Conservation (phyloP, 2,797 vertebrate species). For the Lacerta viridis region DNA sequence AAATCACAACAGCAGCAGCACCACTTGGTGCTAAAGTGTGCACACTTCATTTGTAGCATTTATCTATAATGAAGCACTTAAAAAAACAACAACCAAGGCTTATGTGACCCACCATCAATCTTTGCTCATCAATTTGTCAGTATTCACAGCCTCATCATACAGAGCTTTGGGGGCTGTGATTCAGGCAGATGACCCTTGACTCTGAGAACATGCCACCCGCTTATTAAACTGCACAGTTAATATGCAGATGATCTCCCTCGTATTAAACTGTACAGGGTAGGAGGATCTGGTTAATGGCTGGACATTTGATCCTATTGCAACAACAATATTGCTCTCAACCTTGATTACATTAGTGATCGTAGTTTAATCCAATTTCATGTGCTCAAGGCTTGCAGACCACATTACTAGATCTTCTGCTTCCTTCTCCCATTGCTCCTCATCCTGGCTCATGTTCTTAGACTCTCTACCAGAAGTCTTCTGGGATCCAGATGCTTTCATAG, state of each 20-base stretch:
- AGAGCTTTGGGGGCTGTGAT: neutral
- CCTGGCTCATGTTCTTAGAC: neutral
- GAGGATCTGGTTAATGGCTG: neutral
- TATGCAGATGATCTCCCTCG: too few species aligned
- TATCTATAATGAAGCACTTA: neutral
- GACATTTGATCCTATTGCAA: neutral
- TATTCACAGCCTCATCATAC: neutral
- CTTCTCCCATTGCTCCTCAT: slow-evolving; percentile 56
- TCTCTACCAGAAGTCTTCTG: neutral
- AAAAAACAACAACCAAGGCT: neutral
- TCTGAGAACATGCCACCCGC: neutral
- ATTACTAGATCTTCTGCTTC: slow-evolving; percentile 66
- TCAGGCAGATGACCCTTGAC: neutral
- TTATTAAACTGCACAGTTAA: neutral
- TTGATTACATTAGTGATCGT: neutral
- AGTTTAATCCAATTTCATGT: neutral
- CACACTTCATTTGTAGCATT: neutral
- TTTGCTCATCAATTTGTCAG: neutral
- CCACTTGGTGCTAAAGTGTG: neutral
- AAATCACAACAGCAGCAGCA: too few species aligned
- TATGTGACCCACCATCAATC: neutral
- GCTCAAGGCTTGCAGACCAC: slow-evolving; percentile 65
- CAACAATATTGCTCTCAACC: neutral
- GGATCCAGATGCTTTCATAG: neutral
- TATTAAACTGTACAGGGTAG: neutral